phyloP scores from a whole-genome alignment of 2,797 vertebrate genomes.

The Peromyscus attwateri region DNA sequence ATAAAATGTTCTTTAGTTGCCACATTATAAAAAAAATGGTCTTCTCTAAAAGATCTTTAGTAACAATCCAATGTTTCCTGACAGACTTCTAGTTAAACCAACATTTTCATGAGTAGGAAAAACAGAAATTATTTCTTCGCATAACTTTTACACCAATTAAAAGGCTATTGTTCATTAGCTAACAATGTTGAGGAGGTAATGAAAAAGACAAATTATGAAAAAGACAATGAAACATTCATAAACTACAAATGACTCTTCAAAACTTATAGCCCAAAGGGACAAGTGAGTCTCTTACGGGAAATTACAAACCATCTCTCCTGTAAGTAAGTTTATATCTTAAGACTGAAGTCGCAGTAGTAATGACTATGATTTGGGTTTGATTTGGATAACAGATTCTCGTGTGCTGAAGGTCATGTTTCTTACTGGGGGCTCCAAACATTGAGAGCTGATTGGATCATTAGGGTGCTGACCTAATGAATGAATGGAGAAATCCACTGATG shows the following conservation, averaged over 20 bases:
- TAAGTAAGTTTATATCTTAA: neutral
- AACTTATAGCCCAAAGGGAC: neutral
- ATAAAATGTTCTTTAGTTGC: neutral
- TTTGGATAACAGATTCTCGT: neutral
- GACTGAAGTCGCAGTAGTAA: neutral
- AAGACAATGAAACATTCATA: constrained; percentile 42
- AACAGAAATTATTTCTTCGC: neutral
- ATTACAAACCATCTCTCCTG: constrained; percentile 25
- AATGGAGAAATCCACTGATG: neutral
- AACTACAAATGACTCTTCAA: constrained; percentile 4
- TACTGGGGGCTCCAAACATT: neutral
- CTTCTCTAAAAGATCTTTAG: neutral
- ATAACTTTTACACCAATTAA: neutral
- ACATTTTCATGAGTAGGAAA: neutral
- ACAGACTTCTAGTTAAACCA: neutral
- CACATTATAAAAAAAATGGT: neutral
- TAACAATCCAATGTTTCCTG: neutral
- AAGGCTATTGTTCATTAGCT: neutral
- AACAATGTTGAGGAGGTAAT: neutral
- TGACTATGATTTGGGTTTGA: neutral
- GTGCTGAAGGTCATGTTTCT: neutral
- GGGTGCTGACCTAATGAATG: neutral
- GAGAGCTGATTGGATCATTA: neutral
- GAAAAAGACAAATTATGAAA: constrained; percentile 56
- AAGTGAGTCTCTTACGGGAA: constrained; percentile 39